phyloP scores from a whole-genome alignment of 2,888 invertebrate genomes.

The Hemicrepidius hirtus region DNA sequence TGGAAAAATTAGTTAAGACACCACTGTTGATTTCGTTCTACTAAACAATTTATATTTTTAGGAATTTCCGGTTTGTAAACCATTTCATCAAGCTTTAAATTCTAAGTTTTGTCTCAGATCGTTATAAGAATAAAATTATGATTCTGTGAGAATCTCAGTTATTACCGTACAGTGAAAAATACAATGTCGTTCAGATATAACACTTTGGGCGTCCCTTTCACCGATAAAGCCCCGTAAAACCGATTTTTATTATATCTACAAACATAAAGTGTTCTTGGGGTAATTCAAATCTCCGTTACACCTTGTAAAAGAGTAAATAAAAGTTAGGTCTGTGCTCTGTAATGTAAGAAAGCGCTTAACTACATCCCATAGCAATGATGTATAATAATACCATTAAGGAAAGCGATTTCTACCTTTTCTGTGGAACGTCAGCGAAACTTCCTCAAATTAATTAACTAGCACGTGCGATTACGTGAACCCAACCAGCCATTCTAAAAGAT shows the following conservation, averaged over 20 bases:
- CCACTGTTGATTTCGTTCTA: too few species aligned
- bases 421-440: slow-evolving; percentile 36
- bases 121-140: too few species aligned
- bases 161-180: neutral
- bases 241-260: slow-evolving; percentile 22
- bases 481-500: slow-evolving; percentile 35
- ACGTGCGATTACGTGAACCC: slow-evolving; percentile 41
- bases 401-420: slow-evolving; percentile 40
- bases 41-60: too few species aligned
- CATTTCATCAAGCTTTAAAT: too few species aligned
- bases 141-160: neutral
- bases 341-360: slow-evolving; percentile 9
- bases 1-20: too few species aligned
- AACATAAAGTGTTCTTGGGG: slow-evolving; percentile 25
- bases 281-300: slow-evolving; percentile 29
- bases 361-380: slow-evolving; percentile 27
- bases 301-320: slow-evolving; percentile 29
- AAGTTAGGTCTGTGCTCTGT: slow-evolving; percentile 2
- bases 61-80: too few species aligned
- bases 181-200: slow-evolving; percentile 10
- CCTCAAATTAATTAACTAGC: slow-evolving; percentile 44
- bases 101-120: too few species aligned
- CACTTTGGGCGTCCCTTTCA: slow-evolving; percentile 13
- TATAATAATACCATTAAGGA: slow-evolving; percentile 37
- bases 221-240: slow-evolving; percentile 14